These are phyloP conservation scores for Parnassius apollo DNA, from an alignment of 2,888 invertebrate species.

Conservation along the genomic window DNA sequence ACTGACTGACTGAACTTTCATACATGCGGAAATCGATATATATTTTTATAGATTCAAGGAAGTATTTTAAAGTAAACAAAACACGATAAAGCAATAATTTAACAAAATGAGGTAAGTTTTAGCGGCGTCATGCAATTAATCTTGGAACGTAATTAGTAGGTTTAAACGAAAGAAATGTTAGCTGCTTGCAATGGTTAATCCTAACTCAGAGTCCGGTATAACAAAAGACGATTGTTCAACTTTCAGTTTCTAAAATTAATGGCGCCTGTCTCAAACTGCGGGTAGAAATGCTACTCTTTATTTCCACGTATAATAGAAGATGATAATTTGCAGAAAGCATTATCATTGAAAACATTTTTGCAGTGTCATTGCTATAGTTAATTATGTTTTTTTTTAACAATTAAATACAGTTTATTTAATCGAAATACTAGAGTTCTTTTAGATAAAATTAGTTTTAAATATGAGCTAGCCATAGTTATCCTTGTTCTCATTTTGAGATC, in stretches of 20 bases:
- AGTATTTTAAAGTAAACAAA: too few species aligned
- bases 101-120: not conserved
- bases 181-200: constrained; percentile 19
- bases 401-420: too few species aligned
- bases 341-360: constrained; percentile 1
- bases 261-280: not conserved
- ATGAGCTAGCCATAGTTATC: too few species aligned
- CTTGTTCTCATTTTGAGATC: too few species aligned
- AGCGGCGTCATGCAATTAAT: not conserved
- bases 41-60: too few species aligned
- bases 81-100: too few species aligned
- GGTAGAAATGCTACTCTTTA: not conserved
- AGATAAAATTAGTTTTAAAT: too few species aligned
- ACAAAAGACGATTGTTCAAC: not conserved
- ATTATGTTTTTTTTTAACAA: too few species aligned
- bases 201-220: constrained; percentile 8
- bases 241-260: not conserved
- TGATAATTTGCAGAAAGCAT: not conserved
- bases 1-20: too few species aligned
- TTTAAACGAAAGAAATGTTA: constrained; percentile 12
- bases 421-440: too few species aligned
- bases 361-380: too few species aligned
- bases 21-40: too few species aligned
- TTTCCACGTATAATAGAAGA: not conserved
- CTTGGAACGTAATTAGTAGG: constrained; percentile 5